Conservation (phyloP, 2,113 vertebrate species). For the Pseudopodoces humilis region DNA sequence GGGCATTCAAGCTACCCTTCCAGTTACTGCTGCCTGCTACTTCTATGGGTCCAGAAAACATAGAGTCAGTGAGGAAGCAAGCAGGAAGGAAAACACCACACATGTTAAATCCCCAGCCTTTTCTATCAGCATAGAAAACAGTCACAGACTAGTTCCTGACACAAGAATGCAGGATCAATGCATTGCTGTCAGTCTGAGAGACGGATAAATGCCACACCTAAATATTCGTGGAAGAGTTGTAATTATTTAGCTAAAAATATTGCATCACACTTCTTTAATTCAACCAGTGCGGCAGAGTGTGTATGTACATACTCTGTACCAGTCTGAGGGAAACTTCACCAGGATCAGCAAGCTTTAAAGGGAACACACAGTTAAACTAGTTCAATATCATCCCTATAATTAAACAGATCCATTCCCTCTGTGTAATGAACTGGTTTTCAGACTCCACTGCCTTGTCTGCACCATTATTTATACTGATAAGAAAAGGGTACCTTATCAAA, state of each 20-base stretch:
- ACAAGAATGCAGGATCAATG: neutral
- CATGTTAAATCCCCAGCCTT: neutral
- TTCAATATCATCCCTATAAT: neutral
- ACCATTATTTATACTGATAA: neutral
- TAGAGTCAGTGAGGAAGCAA: neutral
- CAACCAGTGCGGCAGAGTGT: neutral
- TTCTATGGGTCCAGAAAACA: neutral
- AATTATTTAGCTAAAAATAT: neutral
- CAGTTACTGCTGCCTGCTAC: neutral
- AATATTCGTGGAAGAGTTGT: neutral
- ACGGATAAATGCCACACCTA: neutral
- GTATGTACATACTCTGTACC: neutral
- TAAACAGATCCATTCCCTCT: neutral
- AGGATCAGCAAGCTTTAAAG: neutral
- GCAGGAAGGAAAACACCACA: neutral
- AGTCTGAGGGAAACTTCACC: neutral
- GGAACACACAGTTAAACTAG: neutral
- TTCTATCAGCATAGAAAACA: neutral
- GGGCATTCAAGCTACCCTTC: neutral
- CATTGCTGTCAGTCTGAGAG: neutral
- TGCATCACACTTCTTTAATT: neutral
- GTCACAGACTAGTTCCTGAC: neutral
- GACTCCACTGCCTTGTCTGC: neutral
- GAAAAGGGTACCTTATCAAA: neutral
- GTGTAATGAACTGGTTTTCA: neutral